Percentiles rank a stretch among this genome's conserved stretches.
Conservation (phyloP, 1,140 invertebrate genomes). For the Drosophila saltans region DNA sequence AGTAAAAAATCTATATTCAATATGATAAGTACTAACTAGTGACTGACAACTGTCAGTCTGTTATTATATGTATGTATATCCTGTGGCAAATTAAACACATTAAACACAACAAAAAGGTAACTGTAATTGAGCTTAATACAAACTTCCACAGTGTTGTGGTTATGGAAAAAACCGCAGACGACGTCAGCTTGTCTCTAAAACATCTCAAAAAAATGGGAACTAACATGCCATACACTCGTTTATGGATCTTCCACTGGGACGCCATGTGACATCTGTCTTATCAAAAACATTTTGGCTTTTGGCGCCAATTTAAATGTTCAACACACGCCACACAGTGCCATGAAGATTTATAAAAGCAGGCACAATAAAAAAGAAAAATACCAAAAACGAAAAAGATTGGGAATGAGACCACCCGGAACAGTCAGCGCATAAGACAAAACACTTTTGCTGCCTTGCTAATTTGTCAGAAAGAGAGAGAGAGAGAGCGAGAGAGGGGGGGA, state of each 20-base stretch:
- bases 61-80: not conserved
- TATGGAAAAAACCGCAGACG: constrained; percentile 31
- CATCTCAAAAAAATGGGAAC: constrained; percentile 38
- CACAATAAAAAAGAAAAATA: constrained; percentile 32
- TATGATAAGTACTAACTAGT: too few relatives aligned
- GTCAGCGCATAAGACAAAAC: constrained; percentile 30
- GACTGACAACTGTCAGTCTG: not conserved
- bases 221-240: constrained; percentile 50
- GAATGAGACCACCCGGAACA: constrained; percentile 51
- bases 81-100: not conserved
- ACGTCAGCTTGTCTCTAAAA: constrained; percentile 51
- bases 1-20: too few relatives aligned
- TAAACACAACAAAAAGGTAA: constrained; percentile 14
- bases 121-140: constrained; percentile 62
- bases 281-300: constrained; percentile 73
- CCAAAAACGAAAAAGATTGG: constrained; percentile 30
- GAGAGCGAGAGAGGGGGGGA: not conserved
- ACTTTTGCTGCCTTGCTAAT: constrained; percentile 59
- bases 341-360: constrained; percentile 44
- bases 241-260: constrained; percentile 23
- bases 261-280: constrained; percentile 69
- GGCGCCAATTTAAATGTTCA: constrained; percentile 66
- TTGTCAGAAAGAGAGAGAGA: constrained; percentile 55
- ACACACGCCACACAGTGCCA: constrained; percentile 41
- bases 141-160: constrained; percentile 19